Percentiles rank a stretch among this genome's conserved stretches.
phyloP scores from a whole-genome alignment of 2,888 invertebrate species.

The Cryptus viduatorius region DNA sequence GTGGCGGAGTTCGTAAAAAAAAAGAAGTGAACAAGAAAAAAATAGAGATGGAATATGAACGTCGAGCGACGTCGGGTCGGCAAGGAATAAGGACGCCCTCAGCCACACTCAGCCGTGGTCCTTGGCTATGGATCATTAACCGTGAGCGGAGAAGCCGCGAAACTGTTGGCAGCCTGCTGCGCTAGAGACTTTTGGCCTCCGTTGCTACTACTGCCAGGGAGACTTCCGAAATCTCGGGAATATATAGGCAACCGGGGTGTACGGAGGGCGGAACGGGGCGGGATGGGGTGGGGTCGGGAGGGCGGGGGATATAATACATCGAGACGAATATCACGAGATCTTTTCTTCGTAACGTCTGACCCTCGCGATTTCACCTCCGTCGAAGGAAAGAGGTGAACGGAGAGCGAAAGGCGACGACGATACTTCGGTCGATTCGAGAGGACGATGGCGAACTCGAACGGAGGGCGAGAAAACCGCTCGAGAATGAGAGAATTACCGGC shows the following conservation, averaged over 20 bases:
- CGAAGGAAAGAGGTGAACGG: conserved; percentile 15
- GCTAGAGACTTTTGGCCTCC: conserved; percentile 2
- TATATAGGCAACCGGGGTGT: background rate
- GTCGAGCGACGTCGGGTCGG: conserved; percentile 77
- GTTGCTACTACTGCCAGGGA: conserved; percentile 12
- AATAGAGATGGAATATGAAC: conserved; percentile 37
- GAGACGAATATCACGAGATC: conserved; percentile 78
- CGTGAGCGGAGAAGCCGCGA: conserved; percentile 77
- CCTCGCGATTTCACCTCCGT: conserved; percentile 54
- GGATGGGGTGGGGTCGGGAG: too few relatives aligned
- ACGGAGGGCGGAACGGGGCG: too few relatives aligned
- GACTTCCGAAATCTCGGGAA: conserved; percentile 27
- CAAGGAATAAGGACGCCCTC: conserved; percentile 83
- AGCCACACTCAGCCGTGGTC: conserved; percentile 82
- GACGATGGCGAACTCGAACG: conserved; percentile 15
- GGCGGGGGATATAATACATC: conserved; percentile 69
- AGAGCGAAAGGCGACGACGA: conserved; percentile 30
- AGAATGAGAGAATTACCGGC: conserved; percentile 65
- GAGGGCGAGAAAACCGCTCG: conserved; percentile 63
- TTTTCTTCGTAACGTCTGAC: conserved; percentile 71
- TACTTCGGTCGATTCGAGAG: conserved; percentile 52
- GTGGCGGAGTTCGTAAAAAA: conserved; percentile 17
- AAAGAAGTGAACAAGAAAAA: conserved; percentile 31
- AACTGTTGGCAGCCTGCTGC: conserved; percentile 59
- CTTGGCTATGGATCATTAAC: conserved; percentile 83